phyloP scores from a whole-genome alignment of 2,888 invertebrate genomes.

The Torymus texanus region DNA sequence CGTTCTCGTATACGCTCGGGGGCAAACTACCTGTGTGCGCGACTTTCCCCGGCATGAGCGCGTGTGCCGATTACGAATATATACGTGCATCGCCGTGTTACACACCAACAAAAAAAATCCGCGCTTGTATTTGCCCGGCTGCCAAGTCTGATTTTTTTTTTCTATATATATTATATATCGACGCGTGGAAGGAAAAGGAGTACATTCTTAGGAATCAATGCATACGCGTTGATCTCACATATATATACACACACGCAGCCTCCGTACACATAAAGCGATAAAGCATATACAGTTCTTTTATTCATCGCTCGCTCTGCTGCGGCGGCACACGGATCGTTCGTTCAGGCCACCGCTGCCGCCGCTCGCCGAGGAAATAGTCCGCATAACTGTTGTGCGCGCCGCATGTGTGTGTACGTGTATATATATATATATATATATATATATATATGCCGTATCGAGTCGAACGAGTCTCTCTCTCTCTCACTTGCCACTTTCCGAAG shows the following conservation, averaged over 20 bases:
- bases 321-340: no score
- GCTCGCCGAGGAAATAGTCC: slow-evolving; percentile 63
- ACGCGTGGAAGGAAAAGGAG: no score
- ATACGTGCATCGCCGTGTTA: no score
- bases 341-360: neutral
- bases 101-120: no score
- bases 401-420: slow-evolving; percentile 57
- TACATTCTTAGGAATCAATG: no score
- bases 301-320: slow-evolving; percentile 38
- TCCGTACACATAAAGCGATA: slow-evolving; percentile 43
- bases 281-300: slow-evolving; percentile 56
- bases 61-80: no score
- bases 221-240: neutral
- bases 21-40: no score
- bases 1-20: no score
- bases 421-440: slow-evolving; percentile 4
- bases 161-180: no score
- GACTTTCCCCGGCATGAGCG: no score
- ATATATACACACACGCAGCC: slow-evolving; percentile 4
- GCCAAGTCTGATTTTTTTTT: no score
- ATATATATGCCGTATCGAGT: neutral
- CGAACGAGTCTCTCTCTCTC: neutral
- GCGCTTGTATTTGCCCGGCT: no score
- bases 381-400: slow-evolving; percentile 66
- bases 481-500: slow-evolving; percentile 55